Evolutionary conservation across 2,113 vertebrate genomes (phyloP).

Genomic region (Siniperca chuatsi): DNA sequence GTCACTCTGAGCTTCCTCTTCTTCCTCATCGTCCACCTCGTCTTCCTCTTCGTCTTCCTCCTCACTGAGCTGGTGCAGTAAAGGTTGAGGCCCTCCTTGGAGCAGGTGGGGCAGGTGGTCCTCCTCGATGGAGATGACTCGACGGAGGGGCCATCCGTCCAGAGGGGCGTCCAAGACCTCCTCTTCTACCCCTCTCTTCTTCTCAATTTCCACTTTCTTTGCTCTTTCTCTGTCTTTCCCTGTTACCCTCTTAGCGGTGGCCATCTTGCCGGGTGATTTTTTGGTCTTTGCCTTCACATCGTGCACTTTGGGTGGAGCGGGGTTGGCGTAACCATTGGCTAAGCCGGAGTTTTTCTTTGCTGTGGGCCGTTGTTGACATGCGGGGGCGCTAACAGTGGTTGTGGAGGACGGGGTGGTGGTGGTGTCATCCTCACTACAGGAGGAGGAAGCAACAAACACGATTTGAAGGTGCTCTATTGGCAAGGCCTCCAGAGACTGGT

Average conservation of each 20-base stretch:
- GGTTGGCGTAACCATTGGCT: conserved; percentile 67
- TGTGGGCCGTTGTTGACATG: conserved; percentile 36
- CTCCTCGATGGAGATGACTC: conserved; percentile 96
- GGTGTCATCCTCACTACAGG: conserved; percentile 76
- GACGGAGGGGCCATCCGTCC: conserved; percentile 81
- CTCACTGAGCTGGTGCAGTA: conserved; percentile 84
- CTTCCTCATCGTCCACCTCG: conserved; percentile 43
- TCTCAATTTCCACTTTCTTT: conserved; percentile 61
- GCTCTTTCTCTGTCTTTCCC: conserved; percentile 35
- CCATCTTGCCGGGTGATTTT: conserved; percentile 12
- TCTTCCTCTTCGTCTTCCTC: conserved; percentile 85
- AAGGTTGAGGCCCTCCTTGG: conserved; percentile 76
- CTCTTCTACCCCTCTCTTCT: conserved; percentile 31
- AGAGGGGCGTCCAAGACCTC: conserved; percentile 69
- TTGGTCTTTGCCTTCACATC: conserved; percentile 59
- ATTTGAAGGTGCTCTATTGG: conserved; percentile 82
- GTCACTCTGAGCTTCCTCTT: conserved; percentile 53
- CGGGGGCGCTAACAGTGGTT: conserved; percentile 40
- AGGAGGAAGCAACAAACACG: conserved; percentile 81
- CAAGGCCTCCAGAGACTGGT: conserved; percentile 81
- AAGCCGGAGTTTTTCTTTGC: conserved; percentile 78
- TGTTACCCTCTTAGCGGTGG: conserved; percentile 13
- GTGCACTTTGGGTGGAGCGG: not conserved
- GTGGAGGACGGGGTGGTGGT: not conserved
- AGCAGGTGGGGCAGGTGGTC: conserved; percentile 92